A percentile compares a stretch with the other conserved stretches of the same genome.
phyloP scores from a whole-genome alignment of 2,113 vertebrate species.

The Oncorhynchus masou region DNA sequence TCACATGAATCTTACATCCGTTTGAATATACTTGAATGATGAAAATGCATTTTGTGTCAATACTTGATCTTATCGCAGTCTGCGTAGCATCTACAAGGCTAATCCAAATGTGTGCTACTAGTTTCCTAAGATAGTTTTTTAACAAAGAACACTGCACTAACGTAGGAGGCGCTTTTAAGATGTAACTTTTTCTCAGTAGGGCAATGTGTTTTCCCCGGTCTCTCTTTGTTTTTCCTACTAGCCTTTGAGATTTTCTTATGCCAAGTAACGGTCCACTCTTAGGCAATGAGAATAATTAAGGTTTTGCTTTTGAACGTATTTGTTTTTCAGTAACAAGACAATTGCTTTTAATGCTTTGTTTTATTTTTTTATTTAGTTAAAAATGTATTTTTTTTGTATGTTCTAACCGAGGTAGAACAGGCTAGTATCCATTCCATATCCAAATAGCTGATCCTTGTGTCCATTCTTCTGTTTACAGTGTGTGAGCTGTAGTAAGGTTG shows the following conservation, averaged over 20 bases:
- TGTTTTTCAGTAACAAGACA: slow-evolving; percentile 18
- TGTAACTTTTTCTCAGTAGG: slow-evolving; percentile 1
- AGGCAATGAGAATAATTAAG: slow-evolving; percentile 30
- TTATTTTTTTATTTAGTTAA: too few species aligned
- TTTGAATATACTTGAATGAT: slow-evolving; percentile 56
- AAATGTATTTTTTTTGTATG: not conserved
- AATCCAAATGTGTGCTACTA: slow-evolving; percentile 61
- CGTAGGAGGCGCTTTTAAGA: slow-evolving; percentile 37
- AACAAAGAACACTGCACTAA: slow-evolving; percentile 67
- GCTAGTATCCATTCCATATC: slow-evolving; percentile 45
- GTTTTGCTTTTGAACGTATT: slow-evolving; percentile 35
- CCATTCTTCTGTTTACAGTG: slow-evolving; percentile 1
- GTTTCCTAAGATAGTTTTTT: slow-evolving; percentile 52
- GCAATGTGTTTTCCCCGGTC: not conserved
- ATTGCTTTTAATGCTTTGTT: slow-evolving; percentile 13
- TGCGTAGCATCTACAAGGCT: slow-evolving; percentile 64
- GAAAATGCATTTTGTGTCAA: slow-evolving; percentile 70
- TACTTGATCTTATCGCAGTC: slow-evolving; percentile 72
- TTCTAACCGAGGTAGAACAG: slow-evolving; percentile 9
- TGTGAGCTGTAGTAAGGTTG: slow-evolving; percentile 25
- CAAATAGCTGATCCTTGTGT: slow-evolving; percentile 3
- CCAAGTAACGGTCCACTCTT: slow-evolving; percentile 44
- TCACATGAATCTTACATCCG: slow-evolving; percentile 43
- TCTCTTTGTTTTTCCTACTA: slow-evolving; percentile 11
- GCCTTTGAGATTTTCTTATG: slow-evolving; percentile 55